Conservation (phyloP, 37 sponge, comb jelly and placozoan species). For the Bolinopsis microptera region DNA sequence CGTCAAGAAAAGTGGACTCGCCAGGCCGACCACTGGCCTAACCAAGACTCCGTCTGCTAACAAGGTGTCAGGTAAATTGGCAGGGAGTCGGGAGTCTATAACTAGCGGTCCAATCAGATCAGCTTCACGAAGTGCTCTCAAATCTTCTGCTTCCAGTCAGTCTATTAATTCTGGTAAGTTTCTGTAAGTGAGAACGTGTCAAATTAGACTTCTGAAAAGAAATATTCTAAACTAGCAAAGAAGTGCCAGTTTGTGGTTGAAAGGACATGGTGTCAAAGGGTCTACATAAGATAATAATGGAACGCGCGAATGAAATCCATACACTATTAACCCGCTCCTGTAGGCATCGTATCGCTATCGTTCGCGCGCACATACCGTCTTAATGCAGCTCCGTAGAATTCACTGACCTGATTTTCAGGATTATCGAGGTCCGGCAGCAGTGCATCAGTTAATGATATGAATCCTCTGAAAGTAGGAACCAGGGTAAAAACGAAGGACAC, state of each 20-base stretch:
- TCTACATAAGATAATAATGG: neutral
- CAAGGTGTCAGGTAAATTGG: too few relatives aligned
- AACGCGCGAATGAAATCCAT: neutral
- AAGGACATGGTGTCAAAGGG: neutral
- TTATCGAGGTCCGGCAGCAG: constrained; percentile 23
- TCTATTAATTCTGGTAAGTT: constrained; percentile 18
- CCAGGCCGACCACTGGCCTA: neutral
- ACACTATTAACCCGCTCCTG: neutral
- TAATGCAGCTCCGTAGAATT: neutral
- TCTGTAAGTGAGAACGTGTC: neutral
- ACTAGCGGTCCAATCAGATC: neutral
- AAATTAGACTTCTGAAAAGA: neutral
- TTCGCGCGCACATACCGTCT: neutral
- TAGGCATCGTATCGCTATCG: neutral
- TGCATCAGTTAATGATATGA: neutral
- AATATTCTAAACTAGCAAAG: neutral
- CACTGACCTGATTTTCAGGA: neutral
- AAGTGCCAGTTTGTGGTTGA: too few relatives aligned
- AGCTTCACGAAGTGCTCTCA: neutral
- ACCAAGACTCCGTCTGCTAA: constrained; percentile 24
- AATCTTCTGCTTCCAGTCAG: neutral
- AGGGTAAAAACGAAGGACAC: neutral
- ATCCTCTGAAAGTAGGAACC: constrained; percentile 46
- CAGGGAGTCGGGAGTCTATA: constrained; percentile 1
- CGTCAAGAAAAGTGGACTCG: constrained; percentile 23